Percentiles rank a stretch among this genome's conserved stretches.
Evolutionary conservation across 2,113 vertebrate species (phyloP).

Genomic region (Pluvianellus socialis): DNA sequence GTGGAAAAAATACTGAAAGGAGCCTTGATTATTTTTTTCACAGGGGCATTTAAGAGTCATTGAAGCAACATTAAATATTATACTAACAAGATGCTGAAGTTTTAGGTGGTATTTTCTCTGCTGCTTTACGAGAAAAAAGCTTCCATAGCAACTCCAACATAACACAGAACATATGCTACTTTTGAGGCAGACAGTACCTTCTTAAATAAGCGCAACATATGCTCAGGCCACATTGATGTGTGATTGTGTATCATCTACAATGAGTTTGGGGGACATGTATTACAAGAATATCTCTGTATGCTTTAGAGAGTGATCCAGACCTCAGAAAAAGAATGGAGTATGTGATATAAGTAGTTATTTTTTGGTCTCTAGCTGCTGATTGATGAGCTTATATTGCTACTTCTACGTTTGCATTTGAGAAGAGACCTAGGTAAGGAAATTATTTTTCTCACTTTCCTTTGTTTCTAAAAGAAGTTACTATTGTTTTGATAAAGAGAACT

Average conservation of each 20-base stretch:
- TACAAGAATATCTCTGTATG: background rate
- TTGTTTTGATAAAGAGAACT: no score
- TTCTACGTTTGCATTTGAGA: background rate
- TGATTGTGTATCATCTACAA: background rate
- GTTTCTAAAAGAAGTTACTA: background rate
- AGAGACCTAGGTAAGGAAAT: background rate
- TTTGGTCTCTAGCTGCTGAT: background rate
- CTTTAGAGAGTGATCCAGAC: background rate
- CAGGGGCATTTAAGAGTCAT: background rate
- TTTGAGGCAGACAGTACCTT: background rate
- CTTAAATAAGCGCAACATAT: background rate
- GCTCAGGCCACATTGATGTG: background rate
- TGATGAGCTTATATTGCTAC: background rate
- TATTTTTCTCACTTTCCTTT: background rate
- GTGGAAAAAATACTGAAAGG: background rate
- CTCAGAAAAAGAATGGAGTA: background rate
- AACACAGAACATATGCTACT: background rate
- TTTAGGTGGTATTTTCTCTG: background rate
- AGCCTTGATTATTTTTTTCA: rapidly evolving
- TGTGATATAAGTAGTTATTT: background rate
- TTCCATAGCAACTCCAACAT: background rate
- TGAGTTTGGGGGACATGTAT: background rate
- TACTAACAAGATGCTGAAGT: background rate
- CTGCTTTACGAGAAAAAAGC: background rate
- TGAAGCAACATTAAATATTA: background rate